Evolutionary conservation across 2,113 vertebrate genomes (phyloP), one percentile per base, ranked within the genome.

Genomic region (Calyptommatus sinebrachiatus): DNA sequence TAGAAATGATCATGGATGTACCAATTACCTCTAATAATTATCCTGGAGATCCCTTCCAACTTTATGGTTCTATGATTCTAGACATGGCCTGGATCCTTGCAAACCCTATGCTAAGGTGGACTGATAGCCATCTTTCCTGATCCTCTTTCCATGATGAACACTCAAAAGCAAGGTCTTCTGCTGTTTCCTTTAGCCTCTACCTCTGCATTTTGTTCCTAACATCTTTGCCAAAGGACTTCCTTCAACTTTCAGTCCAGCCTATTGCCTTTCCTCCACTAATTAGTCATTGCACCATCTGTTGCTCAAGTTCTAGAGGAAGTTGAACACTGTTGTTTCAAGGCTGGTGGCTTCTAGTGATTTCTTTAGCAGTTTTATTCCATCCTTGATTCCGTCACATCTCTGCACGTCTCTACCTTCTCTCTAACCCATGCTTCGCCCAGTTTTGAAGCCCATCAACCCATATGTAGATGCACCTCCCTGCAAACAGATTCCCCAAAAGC

Each of bases 291-390:
- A 9, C 35, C 72, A 29, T 61, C 22, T 35, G 26, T 76, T 81
- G 73, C 79, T 76, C 53, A 81, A 76, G 61, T 29, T 41, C 21
- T 7, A 57, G 73, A 75, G 79, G 79, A 81, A 81, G 62, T 35
- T 22, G 63, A 73, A 26, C 53, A 35, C 16, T 21, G 24, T 74
- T 74, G 79, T 48, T 74, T 74, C 79, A 69, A 31, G 16, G 50
- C 50, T 29, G 20, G 41, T 57, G 41, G 35, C 8, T 46, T 31
- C 20, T 24, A 29, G 62, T 53, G 21, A 61, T 57, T 69, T 61
- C n/a, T 16, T 31, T 14, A 48, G n/a, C n/a, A 48, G 50, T 76
- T 45, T n/a, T 22, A 31, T 24, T 11, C 21, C 41, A 29, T 50
- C 24, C 53, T 57, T 1, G 11, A 28, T 66, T 16, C 65, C n/a